Base-by-base conservation (phyloP, 2,888 invertebrate species). In the Ecliptopera silaceata region DNA sequence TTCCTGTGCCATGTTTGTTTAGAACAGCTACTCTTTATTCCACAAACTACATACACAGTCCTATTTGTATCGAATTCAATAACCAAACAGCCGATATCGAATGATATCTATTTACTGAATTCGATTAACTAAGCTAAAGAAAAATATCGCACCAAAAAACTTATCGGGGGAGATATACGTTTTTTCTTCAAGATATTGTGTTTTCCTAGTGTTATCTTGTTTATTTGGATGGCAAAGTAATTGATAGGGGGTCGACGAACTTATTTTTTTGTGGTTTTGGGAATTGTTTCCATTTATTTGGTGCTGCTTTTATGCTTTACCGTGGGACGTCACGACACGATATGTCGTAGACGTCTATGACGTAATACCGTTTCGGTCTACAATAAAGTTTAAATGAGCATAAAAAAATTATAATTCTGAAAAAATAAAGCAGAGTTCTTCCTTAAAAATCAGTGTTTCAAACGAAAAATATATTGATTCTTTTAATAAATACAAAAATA, bases 171-270 rank as follows among this genome's bases (percentile, higher is more conserved):
- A 72, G 79, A 79, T 79, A 74, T 63, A 77, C n/a, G 61, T 77
- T 76, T 87, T 81, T 84, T 81, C 83, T 82, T 72, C 74, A 70
- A 77, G 80, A 85, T 81, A 84, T 82, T 83, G 79, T 83, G 80
- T 79, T 84, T 84, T 83, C 78, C 79, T 84, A 78, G 44, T 71
- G 79, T 80, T 87, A 88, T 85, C 86, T 69, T 84, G 74, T 84
- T 84, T 87, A 79, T 86, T 84, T 84, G 78, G 58, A 63, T 53
- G 58, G 47, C 54, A 60, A 63, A 64, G 68, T 69, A 67, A 68
- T 69, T 65, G 67, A 69, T 69, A 69, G 64, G 57, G 55, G 74
- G 73, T 70, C 71, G 62, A 54, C 67, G 73, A 72, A 65, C 74
- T 46, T 48, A 6, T 11, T 41, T 64, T 26, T 69, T 67, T 69